Conservation (phyloP, 2,113 vertebrate species). For the Megaleporinus macrocephalus region DNA sequence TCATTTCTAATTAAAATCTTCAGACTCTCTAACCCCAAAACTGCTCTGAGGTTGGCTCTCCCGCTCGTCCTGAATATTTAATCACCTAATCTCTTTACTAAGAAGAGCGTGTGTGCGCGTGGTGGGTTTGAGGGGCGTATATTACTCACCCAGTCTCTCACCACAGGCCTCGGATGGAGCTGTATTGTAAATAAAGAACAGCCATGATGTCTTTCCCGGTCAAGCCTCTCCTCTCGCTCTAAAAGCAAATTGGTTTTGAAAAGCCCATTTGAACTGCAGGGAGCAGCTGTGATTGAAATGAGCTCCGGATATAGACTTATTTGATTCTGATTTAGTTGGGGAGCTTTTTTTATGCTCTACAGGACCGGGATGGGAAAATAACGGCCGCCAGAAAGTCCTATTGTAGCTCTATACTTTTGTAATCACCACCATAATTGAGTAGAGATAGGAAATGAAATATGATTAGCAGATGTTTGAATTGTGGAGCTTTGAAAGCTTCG, state of each 20-base stretch:
- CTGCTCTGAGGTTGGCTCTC: not conserved
- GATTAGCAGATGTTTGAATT: too few species aligned
- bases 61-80: constrained; percentile 11
- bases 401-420: not conserved
- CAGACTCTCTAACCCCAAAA: not conserved
- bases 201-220: not conserved
- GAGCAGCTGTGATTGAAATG: constrained; percentile 8
- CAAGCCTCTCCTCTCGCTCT: not conserved
- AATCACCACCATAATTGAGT: not conserved
- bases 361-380: not conserved
- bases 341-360: not conserved
- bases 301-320: not conserved
- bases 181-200: constrained; percentile 12
- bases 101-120: constrained; percentile 10
- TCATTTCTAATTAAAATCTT: not conserved
- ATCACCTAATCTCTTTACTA: not conserved
- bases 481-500: too few species aligned
- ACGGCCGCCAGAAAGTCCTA: not conserved
- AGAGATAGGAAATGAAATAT: too few species aligned
- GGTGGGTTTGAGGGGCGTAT: not conserved
- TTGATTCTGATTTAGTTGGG: not conserved
- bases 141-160: constrained; percentile 16
- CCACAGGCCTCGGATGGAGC: not conserved
- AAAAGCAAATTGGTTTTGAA: constrained; percentile 19
- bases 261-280: not conserved